Evolutionary conservation across 2,113 vertebrate genomes (phyloP).

Genomic region (Agelaius phoeniceus): DNA sequence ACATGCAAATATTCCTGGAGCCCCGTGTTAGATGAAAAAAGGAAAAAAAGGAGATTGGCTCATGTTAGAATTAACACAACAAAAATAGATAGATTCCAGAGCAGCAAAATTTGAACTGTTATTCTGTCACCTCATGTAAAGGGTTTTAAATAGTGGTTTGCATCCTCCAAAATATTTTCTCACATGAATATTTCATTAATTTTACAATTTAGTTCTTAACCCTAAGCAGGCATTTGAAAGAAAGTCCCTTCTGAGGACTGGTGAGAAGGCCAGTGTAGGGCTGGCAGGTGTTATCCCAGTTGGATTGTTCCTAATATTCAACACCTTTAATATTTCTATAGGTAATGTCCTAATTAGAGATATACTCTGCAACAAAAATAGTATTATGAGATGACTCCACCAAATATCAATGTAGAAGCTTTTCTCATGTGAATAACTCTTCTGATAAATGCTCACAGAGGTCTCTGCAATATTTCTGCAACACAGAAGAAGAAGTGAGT

Average conservation of each 20-base stretch:
- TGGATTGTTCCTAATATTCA: neutral
- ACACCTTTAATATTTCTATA: neutral
- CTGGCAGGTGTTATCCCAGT: neutral
- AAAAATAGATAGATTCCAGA: neutral
- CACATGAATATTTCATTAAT: neutral
- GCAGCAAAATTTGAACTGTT: neutral
- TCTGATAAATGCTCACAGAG: neutral
- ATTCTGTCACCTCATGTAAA: neutral
- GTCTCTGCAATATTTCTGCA: neutral
- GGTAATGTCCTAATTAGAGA: neutral
- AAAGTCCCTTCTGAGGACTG: neutral
- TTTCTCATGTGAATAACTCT: neutral
- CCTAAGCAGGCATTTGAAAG: neutral
- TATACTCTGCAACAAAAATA: neutral
- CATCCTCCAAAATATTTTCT: neutral
- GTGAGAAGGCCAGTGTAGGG: neutral
- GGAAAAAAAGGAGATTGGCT: neutral
- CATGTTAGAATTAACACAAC: neutral
- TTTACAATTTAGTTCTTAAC: neutral
- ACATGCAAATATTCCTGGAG: neutral
- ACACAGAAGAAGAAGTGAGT: neutral
- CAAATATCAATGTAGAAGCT: neutral
- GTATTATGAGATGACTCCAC: neutral
- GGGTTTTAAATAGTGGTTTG: neutral
- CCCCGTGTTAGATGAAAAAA: neutral